Conservation (phyloP, 2,888 invertebrate genomes). For the Coelopa pilipes region DNA sequence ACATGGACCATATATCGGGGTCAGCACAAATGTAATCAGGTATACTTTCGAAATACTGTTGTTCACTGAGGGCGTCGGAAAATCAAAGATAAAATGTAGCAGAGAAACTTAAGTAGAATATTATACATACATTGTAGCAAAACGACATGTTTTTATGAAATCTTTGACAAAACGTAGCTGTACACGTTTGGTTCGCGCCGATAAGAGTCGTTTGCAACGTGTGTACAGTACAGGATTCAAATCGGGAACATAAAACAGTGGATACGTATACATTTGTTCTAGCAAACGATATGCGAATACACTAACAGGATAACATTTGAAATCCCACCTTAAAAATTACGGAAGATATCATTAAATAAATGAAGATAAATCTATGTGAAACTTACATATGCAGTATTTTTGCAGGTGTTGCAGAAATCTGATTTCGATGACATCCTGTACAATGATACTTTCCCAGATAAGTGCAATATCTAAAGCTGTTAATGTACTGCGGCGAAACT, state of each 20-base stretch:
- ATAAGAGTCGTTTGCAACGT: slow-evolving; percentile 72
- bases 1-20: slow-evolving; percentile 78
- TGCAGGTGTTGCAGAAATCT: slow-evolving; percentile 77
- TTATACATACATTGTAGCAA: slow-evolving; percentile 71
- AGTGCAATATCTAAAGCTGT: slow-evolving; percentile 82
- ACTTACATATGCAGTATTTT: slow-evolving; percentile 69
- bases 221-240: slow-evolving; percentile 76
- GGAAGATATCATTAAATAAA: neutral
- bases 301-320: slow-evolving; percentile 80
- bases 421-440: slow-evolving; percentile 85
- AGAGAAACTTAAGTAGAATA: neutral
- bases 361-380: neutral
- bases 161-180: slow-evolving; percentile 78
- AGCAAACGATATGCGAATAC: slow-evolving; percentile 82
- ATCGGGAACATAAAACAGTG: slow-evolving; percentile 79
- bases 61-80: slow-evolving; percentile 59
- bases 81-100: neutral
- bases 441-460: slow-evolving; percentile 88
- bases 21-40: slow-evolving; percentile 73
- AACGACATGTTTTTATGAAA: slow-evolving; percentile 77
- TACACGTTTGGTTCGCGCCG: slow-evolving; percentile 72
- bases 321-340: slow-evolving; percentile 61
- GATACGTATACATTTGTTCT: slow-evolving; percentile 81
- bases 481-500: slow-evolving; percentile 77
- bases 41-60: slow-evolving; percentile 71